Percentiles rank a stretch among this genome's conserved stretches.
These are phyloP conservation scores for Tragelaphus eurycerus DNA, from an alignment of 2,797 vertebrate species.

Conservation along the genomic window DNA sequence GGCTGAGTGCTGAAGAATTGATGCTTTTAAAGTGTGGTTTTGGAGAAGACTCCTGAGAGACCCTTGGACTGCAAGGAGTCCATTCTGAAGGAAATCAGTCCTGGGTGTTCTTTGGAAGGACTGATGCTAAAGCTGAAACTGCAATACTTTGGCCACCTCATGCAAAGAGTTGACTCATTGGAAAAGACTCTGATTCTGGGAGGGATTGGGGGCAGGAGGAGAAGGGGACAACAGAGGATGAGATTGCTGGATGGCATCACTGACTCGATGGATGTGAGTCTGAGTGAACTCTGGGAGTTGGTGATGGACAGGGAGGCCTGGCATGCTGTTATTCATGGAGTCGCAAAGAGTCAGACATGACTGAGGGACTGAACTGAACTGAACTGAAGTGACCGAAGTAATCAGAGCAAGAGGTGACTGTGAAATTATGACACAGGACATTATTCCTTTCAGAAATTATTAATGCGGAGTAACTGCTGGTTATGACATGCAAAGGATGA, in stretches of 20 bases:
- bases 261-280: neutral
- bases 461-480: neutral
- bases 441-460: neutral
- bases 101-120: too few relatives aligned
- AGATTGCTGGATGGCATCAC: neutral
- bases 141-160: too few relatives aligned
- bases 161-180: too few relatives aligned
- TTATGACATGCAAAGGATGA: neutral
- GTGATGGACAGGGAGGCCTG: neutral
- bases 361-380: neutral
- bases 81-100: too few relatives aligned
- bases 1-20: rapidly evolving
- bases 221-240: neutral
- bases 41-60: too few relatives aligned
- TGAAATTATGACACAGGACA: neutral
- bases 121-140: too few relatives aligned
- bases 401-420: neutral
- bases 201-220: neutral
- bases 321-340: neutral
- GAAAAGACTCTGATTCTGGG: too few relatives aligned
- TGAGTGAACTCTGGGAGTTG: neutral
- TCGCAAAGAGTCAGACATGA: rapidly evolving
- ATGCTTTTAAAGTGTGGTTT: too few relatives aligned
- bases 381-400: neutral
- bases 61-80: too few relatives aligned